phyloP scores from a whole-genome alignment of 2,797 vertebrate species.

The Neostethus bicornis region DNA sequence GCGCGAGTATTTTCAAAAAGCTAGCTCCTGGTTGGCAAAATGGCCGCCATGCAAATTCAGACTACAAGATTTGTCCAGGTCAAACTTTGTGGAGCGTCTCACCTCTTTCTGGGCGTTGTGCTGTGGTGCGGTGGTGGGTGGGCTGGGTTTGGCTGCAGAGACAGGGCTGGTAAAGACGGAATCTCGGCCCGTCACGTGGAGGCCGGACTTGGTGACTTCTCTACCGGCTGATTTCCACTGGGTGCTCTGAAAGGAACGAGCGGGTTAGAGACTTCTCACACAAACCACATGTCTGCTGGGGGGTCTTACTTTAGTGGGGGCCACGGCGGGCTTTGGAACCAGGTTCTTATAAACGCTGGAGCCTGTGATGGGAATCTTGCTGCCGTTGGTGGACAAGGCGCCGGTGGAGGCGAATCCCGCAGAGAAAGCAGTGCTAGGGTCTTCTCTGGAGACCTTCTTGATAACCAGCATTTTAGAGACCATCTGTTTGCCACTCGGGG shows the following conservation, averaged over 20 bases:
- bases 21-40: no score
- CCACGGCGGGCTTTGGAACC: slow-evolving; percentile 94
- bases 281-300: no score
- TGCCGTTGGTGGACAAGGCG: slow-evolving; percentile 91
- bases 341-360: slow-evolving; percentile 99
- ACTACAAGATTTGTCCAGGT: no score
- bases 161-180: slow-evolving; percentile 97
- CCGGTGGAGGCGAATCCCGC: slow-evolving; percentile 93
- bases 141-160: slow-evolving; percentile 93
- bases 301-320: slow-evolving; percentile 93
- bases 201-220: slow-evolving; percentile 90
- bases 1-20: no score
- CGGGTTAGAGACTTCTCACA: no score
- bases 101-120: slow-evolving; percentile 95
- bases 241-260: slow-evolving; percentile 61
- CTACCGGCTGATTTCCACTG: slow-evolving; percentile 94
- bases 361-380: slow-evolving; percentile 89
- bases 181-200: slow-evolving; percentile 92
- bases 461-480: slow-evolving; percentile 99
- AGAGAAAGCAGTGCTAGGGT: slow-evolving; percentile 93
- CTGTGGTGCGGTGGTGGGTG: slow-evolving; percentile 86
- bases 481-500: slow-evolving; percentile 97
- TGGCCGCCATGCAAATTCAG: no score
- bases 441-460: slow-evolving; percentile 99
- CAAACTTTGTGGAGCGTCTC: slow-evolving; percentile 52